Evolutionary conservation across 2,888 invertebrate species (phyloP), one percentile per base, ranked within the genome.

Genomic region (Kuschelorhynchus macadamiae): DNA sequence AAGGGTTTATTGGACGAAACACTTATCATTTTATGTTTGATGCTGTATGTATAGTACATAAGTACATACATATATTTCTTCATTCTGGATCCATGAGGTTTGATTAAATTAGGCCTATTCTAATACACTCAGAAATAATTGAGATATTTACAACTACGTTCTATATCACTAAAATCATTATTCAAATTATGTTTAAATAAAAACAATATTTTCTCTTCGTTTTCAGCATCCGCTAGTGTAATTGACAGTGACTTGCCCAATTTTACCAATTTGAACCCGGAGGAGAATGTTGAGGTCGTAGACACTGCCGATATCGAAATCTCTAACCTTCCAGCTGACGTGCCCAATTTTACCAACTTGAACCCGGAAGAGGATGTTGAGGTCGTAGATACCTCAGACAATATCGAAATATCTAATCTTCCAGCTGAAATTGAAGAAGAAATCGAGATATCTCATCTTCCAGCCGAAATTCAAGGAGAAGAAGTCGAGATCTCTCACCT

Each of bases 401-500:
- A 32, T 16, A 49, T 49, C 16, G 14, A 30, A 30, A 25, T 57
- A n/a, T 30, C 47, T 16, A 63, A 63, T 36, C 41, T 63, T 12
- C 63, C 63, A n/a, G 18, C 30, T 32, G 49, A 36, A n/a, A 21
- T 56, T 9, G 12, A 8, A 18, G 9, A 25, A 25, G 52, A 42
- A 12, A 14, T 53, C 33, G 44, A 62, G 32, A 62, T 62, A n/a
- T 53, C 52, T 8, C 42, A 63, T 25, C 41, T 63, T 9, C 63
- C 63, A 20, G 44, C 32, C n/a, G 56, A 62, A 5, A 41, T 62
- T 47, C 33, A 57, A 33, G 25, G 12, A 7, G 25, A 16, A 1
- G 44, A 39, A 9, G 30, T 62, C 21, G 46, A 65, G 44, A 66
- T 70, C 32, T 47, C 49, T 32, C 14, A 70, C 42, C 50, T 70